Evolutionary conservation across 2,797 vertebrate species (phyloP).

Genomic region (Lacerta viridis): DNA sequence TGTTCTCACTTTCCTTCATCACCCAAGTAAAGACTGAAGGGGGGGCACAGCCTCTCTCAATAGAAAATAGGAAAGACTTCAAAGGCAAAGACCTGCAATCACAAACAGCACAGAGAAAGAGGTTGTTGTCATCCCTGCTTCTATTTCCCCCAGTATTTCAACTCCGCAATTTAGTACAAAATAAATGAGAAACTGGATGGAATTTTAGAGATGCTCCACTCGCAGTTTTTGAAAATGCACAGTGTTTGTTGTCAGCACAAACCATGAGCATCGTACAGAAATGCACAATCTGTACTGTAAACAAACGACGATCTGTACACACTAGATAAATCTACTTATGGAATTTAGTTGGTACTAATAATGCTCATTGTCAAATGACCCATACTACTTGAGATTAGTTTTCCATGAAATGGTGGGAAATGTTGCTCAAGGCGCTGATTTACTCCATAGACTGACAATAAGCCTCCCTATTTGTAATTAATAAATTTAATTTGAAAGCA

Average conservation of each 20-base stretch:
- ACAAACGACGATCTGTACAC: neutral
- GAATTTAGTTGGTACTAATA: neutral
- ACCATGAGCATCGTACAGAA: neutral
- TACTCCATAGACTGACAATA: slow-evolving; percentile 4
- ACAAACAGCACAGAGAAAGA: neutral
- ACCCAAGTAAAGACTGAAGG: no score
- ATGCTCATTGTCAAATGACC: slow-evolving; percentile 23
- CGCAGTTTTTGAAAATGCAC: neutral
- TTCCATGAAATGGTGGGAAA: neutral
- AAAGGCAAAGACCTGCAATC: neutral
- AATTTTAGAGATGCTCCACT: neutral
- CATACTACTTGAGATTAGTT: slow-evolving; percentile 14
- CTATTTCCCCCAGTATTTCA: neutral
- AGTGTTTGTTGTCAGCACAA: neutral
- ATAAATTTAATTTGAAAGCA: slow-evolving; percentile 18
- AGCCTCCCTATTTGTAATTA: slow-evolving; percentile 17
- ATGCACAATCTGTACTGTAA: neutral
- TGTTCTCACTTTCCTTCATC: no score
- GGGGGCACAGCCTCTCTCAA: no score
- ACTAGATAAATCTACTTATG: slow-evolving; percentile 4
- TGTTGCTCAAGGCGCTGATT: slow-evolving; percentile 20
- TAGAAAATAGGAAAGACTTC: neutral
- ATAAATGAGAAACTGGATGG: neutral
- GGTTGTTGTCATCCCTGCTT: neutral
- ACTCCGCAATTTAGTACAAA: neutral